phyloP scores from a whole-genome alignment of 2,888 invertebrate genomes.

The Oscheius sp. region DNA sequence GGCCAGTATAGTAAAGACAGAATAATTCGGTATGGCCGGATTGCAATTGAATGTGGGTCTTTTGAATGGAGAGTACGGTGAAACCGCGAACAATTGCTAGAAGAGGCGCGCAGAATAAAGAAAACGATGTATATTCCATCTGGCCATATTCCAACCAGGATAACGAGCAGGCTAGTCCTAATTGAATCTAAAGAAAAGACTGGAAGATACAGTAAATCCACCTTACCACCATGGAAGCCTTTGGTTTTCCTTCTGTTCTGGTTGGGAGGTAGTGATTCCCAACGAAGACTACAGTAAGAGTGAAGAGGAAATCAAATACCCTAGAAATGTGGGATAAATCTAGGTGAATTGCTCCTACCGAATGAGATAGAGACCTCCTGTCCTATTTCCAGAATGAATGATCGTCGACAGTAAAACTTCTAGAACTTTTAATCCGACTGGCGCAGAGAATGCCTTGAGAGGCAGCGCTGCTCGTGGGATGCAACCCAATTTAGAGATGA shows the following conservation, averaged over 20 bases:
- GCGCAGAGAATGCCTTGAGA: slow-evolving; percentile 35
- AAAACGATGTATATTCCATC: slow-evolving; percentile 60
- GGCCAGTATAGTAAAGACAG: slow-evolving; percentile 39
- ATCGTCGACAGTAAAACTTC: slow-evolving; percentile 51
- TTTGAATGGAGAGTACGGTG: slow-evolving; percentile 43
- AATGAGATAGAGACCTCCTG: slow-evolving; percentile 63
- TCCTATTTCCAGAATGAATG: slow-evolving; percentile 63
- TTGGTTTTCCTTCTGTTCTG: slow-evolving; percentile 26
- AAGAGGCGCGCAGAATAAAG: slow-evolving; percentile 56
- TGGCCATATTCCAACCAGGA: slow-evolving; percentile 68
- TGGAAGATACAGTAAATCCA: neutral
- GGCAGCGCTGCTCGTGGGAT: slow-evolving; percentile 22
- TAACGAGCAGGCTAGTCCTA: slow-evolving; percentile 60
- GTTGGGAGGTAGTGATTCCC: slow-evolving; percentile 17
- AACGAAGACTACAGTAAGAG: slow-evolving; percentile 37
- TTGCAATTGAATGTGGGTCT: slow-evolving; percentile 30
- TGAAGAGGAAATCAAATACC: slow-evolving; percentile 43
- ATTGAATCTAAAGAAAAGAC: slow-evolving; percentile 49
- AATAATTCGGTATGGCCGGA: slow-evolving; percentile 42
- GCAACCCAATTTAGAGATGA: slow-evolving; percentile 26
- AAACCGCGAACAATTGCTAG: slow-evolving; percentile 55
- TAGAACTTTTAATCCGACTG: slow-evolving; percentile 54
- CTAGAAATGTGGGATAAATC: slow-evolving; percentile 15
- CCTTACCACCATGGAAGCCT: slow-evolving; percentile 16
- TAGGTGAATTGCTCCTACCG: slow-evolving; percentile 37